phyloP scores from a whole-genome alignment of 2,797 vertebrate genomes.

The Bryconaethiops microstoma region DNA sequence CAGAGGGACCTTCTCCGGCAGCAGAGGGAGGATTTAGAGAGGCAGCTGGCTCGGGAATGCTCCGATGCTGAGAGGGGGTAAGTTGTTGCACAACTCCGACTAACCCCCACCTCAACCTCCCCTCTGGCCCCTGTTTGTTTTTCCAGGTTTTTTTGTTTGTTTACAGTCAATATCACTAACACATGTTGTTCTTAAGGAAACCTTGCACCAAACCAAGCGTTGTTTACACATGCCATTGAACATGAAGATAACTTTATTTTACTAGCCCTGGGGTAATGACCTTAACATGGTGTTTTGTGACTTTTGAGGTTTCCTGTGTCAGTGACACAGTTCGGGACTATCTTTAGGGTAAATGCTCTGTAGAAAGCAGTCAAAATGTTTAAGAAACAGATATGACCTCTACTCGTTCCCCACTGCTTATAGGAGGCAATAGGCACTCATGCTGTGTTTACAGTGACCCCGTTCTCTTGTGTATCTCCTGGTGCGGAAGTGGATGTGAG shows the following conservation, averaged over 20 bases:
- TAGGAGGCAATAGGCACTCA: conserved; percentile 56
- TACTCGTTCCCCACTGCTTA: conserved; percentile 55
- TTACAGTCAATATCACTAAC: conserved; percentile 76
- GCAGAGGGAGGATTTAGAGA: conserved; percentile 77
- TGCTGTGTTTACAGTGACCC: conserved; percentile 39
- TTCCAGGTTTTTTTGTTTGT: conserved; percentile 61
- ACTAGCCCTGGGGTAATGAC: conserved; percentile 13
- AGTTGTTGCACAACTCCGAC: conserved; percentile 46
- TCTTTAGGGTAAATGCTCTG: conserved; percentile 12
- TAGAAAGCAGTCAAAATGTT: conserved; percentile 36
- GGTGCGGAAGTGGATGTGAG: conserved; percentile 4
- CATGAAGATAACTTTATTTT: conserved; percentile 42
- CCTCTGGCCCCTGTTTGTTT: conserved; percentile 67
- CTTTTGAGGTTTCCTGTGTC: conserved; percentile 12
- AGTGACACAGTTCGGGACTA: background rate
- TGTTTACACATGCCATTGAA: conserved; percentile 51
- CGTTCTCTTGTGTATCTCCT: conserved; percentile 6
- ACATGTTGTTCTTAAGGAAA: conserved; percentile 71
- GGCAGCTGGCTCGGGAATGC: conserved; percentile 68
- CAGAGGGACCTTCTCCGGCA: conserved; percentile 73
- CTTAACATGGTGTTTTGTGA: conserved; percentile 14
- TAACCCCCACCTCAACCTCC: conserved; percentile 31
- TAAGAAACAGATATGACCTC: conserved; percentile 55
- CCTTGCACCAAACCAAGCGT: conserved; percentile 64
- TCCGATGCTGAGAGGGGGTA: conserved; percentile 80